These are phyloP conservation scores for Allobates femoralis DNA, from an alignment of 2,797 vertebrate species.

Conservation along the genomic window DNA sequence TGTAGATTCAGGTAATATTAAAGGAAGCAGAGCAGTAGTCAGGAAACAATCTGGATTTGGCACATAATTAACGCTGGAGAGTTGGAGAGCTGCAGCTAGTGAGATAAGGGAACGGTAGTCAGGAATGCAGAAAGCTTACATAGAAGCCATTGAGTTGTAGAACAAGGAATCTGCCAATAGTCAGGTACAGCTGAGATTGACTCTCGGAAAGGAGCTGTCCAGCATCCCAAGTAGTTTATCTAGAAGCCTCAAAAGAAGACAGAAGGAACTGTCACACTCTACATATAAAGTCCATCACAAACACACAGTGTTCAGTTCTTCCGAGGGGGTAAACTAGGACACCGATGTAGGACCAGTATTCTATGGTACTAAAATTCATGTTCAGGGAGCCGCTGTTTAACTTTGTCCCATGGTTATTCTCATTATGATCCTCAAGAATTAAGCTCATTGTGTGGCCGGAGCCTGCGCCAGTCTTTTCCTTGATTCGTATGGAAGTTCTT, in stretches of 20 bases:
- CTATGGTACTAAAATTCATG: no score
- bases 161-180: not conserved
- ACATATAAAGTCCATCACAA: not conserved
- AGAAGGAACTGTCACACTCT: not conserved
- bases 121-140: not conserved
- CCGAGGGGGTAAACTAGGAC: no score
- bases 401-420: no score
- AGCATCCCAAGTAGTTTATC: not conserved
- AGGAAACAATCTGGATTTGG: conserved; percentile 2
- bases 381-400: no score
- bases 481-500: no score
- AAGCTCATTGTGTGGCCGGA: no score
- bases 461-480: no score
- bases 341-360: no score
- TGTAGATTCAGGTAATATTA: not conserved
- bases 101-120: not conserved
- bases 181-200: not conserved
- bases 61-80: not conserved
- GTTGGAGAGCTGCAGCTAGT: not conserved
- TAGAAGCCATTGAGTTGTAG: not conserved
- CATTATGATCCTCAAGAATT: no score
- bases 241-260: not conserved
- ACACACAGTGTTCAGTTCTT: no score
- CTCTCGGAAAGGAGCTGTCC: not conserved
- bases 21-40: not conserved